Percentiles rank a stretch among this genome's conserved stretches.
These are phyloP conservation scores for Clupea harengus DNA, from an alignment of 2,113 vertebrate genomes.

Conservation along the genomic window DNA sequence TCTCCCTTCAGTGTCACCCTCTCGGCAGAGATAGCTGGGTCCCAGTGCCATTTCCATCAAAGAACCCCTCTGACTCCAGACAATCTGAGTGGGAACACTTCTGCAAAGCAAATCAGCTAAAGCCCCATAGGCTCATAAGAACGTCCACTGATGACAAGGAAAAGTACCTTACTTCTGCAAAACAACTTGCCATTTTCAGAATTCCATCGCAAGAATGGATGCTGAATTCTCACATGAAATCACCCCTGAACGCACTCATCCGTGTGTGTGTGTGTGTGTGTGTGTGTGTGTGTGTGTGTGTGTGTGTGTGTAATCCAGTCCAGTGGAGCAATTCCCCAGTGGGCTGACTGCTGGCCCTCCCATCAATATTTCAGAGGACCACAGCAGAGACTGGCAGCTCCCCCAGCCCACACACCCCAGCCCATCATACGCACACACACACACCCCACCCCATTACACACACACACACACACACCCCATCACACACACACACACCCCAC, in stretches of 20 bases:
- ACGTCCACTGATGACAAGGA: background rate
- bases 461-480: background rate
- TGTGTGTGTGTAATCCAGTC: background rate
- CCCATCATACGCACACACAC: background rate
- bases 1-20: background rate
- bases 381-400: background rate
- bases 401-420: background rate
- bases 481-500: too few species aligned
- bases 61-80: background rate
- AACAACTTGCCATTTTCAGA: too few species aligned
- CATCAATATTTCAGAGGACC: background rate
- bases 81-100: background rate
- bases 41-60: background rate
- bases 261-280: background rate
- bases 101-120: background rate
- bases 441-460: too few species aligned
- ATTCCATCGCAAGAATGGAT: too few species aligned
- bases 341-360: background rate
- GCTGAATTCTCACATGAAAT: too few species aligned
- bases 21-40: background rate
- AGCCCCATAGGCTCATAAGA: background rate
- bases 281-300: background rate
- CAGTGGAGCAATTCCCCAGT: background rate
- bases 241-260: too few species aligned
- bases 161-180: background rate